Conservation (phyloP, 2,113 vertebrate species). For the Limnothrissa miodon region DNA sequence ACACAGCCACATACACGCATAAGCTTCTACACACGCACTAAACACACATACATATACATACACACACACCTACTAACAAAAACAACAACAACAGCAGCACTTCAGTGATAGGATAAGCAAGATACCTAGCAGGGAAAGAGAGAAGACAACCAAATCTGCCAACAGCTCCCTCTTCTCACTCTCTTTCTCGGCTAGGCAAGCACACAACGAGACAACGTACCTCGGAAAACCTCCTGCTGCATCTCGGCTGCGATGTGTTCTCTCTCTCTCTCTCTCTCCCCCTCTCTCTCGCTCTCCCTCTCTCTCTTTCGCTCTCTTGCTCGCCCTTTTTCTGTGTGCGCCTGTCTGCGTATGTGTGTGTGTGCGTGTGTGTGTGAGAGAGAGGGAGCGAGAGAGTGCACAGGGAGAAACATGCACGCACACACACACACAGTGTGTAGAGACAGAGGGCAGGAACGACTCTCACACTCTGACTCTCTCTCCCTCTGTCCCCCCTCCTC, state of each 20-base stretch:
- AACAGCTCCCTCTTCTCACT: slow-evolving; percentile 62
- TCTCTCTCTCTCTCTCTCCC: slow-evolving; percentile 64
- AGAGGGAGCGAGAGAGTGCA: slow-evolving; percentile 43
- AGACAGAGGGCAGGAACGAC: slow-evolving; percentile 79
- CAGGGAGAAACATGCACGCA: slow-evolving; percentile 42
- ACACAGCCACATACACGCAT: slow-evolving; percentile 7
- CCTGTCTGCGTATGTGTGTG: slow-evolving; percentile 63
- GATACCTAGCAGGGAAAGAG: slow-evolving; percentile 37
- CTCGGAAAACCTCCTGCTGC: slow-evolving; percentile 79
- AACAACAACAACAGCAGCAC: slow-evolving; percentile 47
- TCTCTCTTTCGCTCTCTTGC: slow-evolving; percentile 35
- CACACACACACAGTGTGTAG: slow-evolving; percentile 65
- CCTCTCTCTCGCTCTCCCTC: slow-evolving; percentile 34
- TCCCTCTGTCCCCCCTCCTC: slow-evolving; percentile 54
- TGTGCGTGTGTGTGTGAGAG: slow-evolving; percentile 48
- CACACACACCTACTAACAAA: slow-evolving; percentile 54
- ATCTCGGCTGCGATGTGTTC: slow-evolving; percentile 81
- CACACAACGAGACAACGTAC: slow-evolving; percentile 79
- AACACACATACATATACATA: slow-evolving; percentile 24
- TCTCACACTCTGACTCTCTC: slow-evolving; percentile 71
- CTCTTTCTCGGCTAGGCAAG: slow-evolving; percentile 72
- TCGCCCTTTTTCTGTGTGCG: slow-evolving; percentile 56
- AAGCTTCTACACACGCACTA: slow-evolving; percentile 28
- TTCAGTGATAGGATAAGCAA: slow-evolving; percentile 55
- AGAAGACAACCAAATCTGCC: slow-evolving; percentile 64